These are phyloP conservation scores for Sebastes dallii DNA, from an alignment of 2,797 vertebrate genomes.

Conservation along the genomic window DNA sequence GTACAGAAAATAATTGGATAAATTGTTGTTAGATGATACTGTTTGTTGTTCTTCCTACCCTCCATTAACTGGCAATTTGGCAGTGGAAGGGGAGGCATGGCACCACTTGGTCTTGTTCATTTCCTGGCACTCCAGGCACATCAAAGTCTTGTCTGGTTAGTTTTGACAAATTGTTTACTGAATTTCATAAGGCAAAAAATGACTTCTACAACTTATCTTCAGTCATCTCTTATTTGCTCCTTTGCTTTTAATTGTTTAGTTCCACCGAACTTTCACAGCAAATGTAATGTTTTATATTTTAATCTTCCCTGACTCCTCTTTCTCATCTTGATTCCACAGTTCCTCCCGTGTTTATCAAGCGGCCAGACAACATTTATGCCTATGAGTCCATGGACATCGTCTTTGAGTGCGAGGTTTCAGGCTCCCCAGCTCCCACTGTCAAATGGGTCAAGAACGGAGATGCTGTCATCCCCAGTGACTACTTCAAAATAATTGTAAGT, in stretches of 20 bases:
- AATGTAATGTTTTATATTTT: background rate
- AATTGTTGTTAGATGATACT: constrained; percentile 4
- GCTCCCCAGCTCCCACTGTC: constrained; percentile 91
- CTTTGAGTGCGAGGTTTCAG: constrained; percentile 94
- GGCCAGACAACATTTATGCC: constrained; percentile 90
- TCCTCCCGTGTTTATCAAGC: constrained; percentile 88
- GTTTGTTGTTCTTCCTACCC: constrained; percentile 23
- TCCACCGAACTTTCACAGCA: background rate
- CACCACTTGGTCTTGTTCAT: constrained; percentile 22
- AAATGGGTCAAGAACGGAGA: constrained; percentile 99
- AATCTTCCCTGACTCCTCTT: background rate
- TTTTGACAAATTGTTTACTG: constrained; percentile 29
- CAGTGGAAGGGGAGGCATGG: constrained; percentile 20
- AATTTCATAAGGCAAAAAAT: constrained; percentile 3
- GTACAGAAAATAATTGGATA: constrained; percentile 24
- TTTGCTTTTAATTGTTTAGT: background rate
- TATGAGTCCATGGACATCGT: constrained; percentile 96
- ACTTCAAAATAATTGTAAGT: constrained; percentile 96
- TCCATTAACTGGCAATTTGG: constrained; percentile 26
- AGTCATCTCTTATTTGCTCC: background rate
- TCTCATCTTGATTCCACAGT: constrained; percentile 73
- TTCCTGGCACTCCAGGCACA: constrained; percentile 9
- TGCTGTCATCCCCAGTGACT: constrained; percentile 96
- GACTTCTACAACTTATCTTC: background rate
- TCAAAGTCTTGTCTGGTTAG: background rate